These are phyloP conservation scores for Drosophila birchii DNA, from an alignment of 2,888 invertebrate genomes.

Conservation along the genomic window DNA sequence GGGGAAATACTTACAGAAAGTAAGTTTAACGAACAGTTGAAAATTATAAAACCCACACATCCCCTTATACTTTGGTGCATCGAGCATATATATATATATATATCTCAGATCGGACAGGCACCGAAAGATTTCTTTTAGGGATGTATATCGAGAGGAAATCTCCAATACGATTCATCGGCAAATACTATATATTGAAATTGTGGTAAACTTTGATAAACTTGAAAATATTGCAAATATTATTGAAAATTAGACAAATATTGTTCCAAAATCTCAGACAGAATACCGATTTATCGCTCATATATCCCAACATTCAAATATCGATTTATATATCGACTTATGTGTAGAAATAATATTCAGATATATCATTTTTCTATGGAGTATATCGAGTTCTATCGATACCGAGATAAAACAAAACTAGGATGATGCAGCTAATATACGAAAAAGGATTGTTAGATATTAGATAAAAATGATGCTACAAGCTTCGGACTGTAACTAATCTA, in stretches of 20 bases:
- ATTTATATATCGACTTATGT: not conserved
- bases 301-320: not conserved
- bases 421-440: not conserved
- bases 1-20: not conserved
- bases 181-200: not conserved
- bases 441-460: not conserved
- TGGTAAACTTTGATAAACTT: not conserved
- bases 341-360: not conserved
- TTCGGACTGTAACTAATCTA: slow-evolving; percentile 16
- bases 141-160: not conserved
- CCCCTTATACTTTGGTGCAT: slow-evolving; percentile 1
- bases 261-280: not conserved
- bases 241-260: not conserved
- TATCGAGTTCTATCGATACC: slow-evolving; percentile 1
- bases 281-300: not conserved
- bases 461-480: slow-evolving; percentile 21
- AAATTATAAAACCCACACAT: not conserved
- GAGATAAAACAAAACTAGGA: not conserved
- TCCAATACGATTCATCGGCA: not conserved
- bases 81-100: not conserved
- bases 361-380: not conserved
- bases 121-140: not conserved
- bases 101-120: not conserved
- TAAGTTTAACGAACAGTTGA: not conserved
- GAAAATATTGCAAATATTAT: not conserved